Evolutionary conservation across 2,797 vertebrate species (phyloP).

Genomic region (Characodon lateralis): DNA sequence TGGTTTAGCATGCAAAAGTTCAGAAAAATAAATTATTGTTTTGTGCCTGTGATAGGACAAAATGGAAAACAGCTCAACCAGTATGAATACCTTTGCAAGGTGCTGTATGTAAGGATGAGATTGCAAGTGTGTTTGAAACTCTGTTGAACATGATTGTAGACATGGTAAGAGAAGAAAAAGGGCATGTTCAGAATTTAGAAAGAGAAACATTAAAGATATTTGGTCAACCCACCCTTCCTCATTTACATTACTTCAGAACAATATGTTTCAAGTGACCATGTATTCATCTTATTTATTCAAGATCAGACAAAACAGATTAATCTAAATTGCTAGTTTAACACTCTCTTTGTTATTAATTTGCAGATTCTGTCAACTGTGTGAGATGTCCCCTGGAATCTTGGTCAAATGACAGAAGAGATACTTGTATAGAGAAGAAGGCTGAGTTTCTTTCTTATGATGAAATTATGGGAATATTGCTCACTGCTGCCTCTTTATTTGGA

Average conservation of each 20-base stretch:
- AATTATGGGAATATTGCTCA: conserved; percentile 77
- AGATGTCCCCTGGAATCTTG: conserved; percentile 59
- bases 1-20: neutral
- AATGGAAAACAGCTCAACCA: neutral
- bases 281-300: neutral
- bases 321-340: neutral
- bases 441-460: conserved; percentile 19
- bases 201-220: neutral
- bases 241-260: too few species aligned
- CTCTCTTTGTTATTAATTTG: neutral
- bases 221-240: neutral
- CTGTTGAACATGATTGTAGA: neutral
- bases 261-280: neutral
- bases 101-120: neutral
- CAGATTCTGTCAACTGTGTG: conserved; percentile 63
- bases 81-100: too few species aligned
- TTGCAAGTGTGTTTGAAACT: neutral
- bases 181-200: neutral
- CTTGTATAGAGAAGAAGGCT: conserved; percentile 53
- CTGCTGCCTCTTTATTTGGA: conserved; percentile 76
- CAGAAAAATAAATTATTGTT: neutral
- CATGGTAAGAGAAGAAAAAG: neutral
- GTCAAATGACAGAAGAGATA: conserved; percentile 58
- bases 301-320: neutral
- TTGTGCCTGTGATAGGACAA: neutral